A percentile compares a stretch with the other conserved stretches of the same genome.
Evolutionary conservation across 2,113 vertebrate species (phyloP).

Genomic region (Petaurus breviceps): DNA sequence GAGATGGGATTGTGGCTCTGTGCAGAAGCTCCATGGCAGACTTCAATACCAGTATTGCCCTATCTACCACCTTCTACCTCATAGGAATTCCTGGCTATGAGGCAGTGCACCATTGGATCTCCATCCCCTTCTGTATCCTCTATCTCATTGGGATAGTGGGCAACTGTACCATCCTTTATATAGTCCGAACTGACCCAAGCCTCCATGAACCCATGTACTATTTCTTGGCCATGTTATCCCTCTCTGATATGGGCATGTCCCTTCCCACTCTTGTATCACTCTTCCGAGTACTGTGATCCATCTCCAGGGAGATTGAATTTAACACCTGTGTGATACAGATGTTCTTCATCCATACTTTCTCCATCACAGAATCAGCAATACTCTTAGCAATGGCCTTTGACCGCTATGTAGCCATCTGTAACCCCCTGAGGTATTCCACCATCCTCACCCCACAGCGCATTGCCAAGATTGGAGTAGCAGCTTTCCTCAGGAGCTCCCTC

Average conservation of each 20-base stretch:
- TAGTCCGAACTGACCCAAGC: not conserved
- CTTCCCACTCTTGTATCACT: constrained; percentile 48
- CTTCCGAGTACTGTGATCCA: constrained; percentile 67
- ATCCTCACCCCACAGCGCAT: constrained; percentile 53
- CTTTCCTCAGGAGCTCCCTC: constrained; percentile 48
- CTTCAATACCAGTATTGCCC: constrained; percentile 32
- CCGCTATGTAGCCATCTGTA: constrained; percentile 55
- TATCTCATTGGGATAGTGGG: constrained; percentile 31
- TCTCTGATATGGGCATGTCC: constrained; percentile 71
- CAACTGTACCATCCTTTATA: constrained; percentile 55
- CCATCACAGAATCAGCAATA: constrained; percentile 63
- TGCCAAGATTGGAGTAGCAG: constrained; percentile 27
- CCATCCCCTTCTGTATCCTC: constrained; percentile 54
- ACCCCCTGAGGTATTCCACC: constrained; percentile 32
- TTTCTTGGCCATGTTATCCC: constrained; percentile 69
- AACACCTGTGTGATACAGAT: constrained; percentile 58
- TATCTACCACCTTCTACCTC: constrained; percentile 59
- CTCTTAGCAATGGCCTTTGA: constrained; percentile 70
- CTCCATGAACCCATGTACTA: constrained; percentile 69
- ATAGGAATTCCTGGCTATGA: constrained; percentile 71
- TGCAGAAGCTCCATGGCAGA: not conserved
- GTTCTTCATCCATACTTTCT: constrained; percentile 63
- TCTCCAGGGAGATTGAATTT: constrained; percentile 67
- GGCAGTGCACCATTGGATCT: constrained; percentile 62
- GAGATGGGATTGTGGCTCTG: not conserved